phyloP scores from a whole-genome alignment of 2,797 vertebrate species.

The Molothrus ater region DNA sequence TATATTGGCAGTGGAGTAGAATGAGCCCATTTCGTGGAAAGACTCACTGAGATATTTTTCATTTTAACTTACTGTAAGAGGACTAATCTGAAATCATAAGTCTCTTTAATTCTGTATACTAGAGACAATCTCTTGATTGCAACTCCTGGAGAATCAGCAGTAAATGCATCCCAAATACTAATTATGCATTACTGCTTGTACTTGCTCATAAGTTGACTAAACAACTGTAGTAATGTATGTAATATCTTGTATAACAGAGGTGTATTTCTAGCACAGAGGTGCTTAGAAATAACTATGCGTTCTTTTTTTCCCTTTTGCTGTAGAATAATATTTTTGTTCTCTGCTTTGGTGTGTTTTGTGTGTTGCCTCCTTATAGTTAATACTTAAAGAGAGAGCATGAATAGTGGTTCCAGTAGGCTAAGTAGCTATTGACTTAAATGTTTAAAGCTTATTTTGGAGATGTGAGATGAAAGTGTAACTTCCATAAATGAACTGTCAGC shows the following conservation, averaged over 20 bases:
- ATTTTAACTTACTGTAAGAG: background rate
- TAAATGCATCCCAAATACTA: background rate
- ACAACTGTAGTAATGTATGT: background rate
- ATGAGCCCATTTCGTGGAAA: background rate
- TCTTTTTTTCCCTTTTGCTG: background rate
- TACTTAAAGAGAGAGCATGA: background rate
- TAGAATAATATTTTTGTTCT: slow-evolving; percentile 10
- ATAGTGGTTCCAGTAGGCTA: background rate
- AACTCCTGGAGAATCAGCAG: background rate
- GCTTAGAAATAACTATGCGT: background rate
- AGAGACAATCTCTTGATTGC: background rate
- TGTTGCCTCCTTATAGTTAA: background rate
- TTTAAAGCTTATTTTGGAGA: background rate
- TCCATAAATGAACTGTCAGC: background rate
- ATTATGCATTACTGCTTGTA: background rate
- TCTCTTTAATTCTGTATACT: background rate
- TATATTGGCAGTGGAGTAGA: background rate
- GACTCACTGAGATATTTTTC: background rate
- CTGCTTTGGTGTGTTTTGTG: background rate
- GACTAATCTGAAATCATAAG: background rate
- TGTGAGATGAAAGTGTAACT: background rate
- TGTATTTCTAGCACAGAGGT: background rate
- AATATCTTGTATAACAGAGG: background rate
- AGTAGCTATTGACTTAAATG: background rate
- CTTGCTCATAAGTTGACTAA: background rate